A percentile compares a stretch with the other conserved stretches of the same genome.
Evolutionary conservation across 2,888 invertebrate genomes (phyloP).

Genomic region (Metellina segmentata): DNA sequence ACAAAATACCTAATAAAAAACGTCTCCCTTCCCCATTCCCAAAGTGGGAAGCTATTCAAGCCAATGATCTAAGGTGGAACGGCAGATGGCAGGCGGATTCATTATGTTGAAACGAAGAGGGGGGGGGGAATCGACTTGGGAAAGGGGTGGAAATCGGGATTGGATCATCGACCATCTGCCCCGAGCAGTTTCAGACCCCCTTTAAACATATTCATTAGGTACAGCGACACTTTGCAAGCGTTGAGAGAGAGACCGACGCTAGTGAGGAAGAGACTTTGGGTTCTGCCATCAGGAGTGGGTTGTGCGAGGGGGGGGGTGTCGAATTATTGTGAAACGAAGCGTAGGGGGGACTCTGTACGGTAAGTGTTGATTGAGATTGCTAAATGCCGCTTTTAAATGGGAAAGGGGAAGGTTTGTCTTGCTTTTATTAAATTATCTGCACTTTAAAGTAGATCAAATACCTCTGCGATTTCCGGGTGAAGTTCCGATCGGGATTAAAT

Average conservation of each 20-base stretch:
- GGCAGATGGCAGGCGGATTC: slow-evolving; percentile 73
- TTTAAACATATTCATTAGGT: slow-evolving; percentile 72
- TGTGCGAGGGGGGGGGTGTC: neutral
- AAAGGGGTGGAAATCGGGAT: slow-evolving; percentile 18
- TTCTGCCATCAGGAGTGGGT: neutral
- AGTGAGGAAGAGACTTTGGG: neutral
- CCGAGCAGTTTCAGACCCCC: slow-evolving; percentile 41
- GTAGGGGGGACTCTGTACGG: slow-evolving; percentile 19
- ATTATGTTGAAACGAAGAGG: slow-evolving; percentile 53
- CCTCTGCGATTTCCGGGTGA: too few relatives aligned
- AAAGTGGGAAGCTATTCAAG: slow-evolving; percentile 69
- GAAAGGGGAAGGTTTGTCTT: slow-evolving; percentile 48
- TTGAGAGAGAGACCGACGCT: slow-evolving; percentile 26
- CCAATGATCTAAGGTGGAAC: slow-evolving; percentile 51
- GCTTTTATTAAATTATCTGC: slow-evolving; percentile 60
- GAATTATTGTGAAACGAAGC: slow-evolving; percentile 41
- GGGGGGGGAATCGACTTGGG: slow-evolving; percentile 7
- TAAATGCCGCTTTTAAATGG: slow-evolving; percentile 55
- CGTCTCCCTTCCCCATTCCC: neutral
- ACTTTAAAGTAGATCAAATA: neutral
- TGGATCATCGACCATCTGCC: slow-evolving; percentile 69
- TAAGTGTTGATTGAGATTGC: slow-evolving; percentile 54
- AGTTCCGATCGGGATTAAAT: too few relatives aligned
- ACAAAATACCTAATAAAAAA: slow-evolving; percentile 52
- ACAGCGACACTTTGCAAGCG: slow-evolving; percentile 67